These are phyloP conservation scores for Drosophila tristis DNA, from an alignment of 1,140 invertebrate genomes.

Conservation along the genomic window DNA sequence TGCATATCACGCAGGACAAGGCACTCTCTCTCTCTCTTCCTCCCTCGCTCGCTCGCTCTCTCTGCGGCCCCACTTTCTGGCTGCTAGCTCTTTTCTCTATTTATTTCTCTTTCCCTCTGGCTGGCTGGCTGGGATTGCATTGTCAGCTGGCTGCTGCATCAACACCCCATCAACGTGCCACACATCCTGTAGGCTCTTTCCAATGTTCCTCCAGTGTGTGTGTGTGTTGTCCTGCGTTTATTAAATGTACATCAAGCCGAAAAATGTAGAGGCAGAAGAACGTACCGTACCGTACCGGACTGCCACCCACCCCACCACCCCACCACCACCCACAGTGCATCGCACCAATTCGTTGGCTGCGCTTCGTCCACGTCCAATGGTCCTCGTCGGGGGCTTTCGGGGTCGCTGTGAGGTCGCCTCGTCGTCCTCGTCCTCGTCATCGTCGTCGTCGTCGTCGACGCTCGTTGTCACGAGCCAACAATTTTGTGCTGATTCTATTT, in stretches of 20 bases:
- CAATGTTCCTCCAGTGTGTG: conserved; percentile 52
- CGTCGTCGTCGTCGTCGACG: conserved; percentile 19
- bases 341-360: conserved; percentile 6
- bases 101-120: too few relatives aligned
- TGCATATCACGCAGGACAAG: too few relatives aligned
- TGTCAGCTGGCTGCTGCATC: too few relatives aligned
- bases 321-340: not conserved
- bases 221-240: conserved; percentile 45
- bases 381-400: conserved; percentile 5
- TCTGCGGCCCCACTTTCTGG: too few relatives aligned
- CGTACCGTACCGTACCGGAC: too few relatives aligned
- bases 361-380: conserved; percentile 16
- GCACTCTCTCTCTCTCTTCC: too few relatives aligned
- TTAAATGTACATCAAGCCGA: conserved; percentile 59
- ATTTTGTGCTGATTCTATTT: conserved; percentile 52
- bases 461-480: conserved; percentile 48
- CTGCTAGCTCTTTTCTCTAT: too few relatives aligned
- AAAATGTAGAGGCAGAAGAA: conserved; percentile 40
- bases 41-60: too few relatives aligned
- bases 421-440: too few relatives aligned
- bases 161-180: too few relatives aligned
- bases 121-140: too few relatives aligned
- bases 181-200: conserved; percentile 6
- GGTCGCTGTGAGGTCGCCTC: conserved; percentile 7
- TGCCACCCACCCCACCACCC: too few relatives aligned